Evolutionary conservation across 2,113 vertebrate genomes (phyloP).

Genomic region (Rhynchomys soricoides): DNA sequence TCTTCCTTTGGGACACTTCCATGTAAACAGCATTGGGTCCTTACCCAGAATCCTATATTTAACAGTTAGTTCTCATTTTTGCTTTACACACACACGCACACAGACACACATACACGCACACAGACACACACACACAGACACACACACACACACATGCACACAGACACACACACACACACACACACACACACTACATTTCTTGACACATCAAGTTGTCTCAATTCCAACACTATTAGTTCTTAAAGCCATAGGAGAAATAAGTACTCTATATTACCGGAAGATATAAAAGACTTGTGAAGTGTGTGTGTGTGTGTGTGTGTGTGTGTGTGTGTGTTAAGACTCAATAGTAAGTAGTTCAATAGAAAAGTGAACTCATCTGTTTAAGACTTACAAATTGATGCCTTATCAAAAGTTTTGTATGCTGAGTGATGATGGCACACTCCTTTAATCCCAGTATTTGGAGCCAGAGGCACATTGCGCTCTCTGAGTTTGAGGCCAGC

Average conservation of each 20-base stretch:
- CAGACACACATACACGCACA: background rate
- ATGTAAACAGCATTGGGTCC: background rate
- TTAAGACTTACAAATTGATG: background rate
- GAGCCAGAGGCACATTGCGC: background rate
- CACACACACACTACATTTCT: background rate
- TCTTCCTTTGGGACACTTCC: background rate
- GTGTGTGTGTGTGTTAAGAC: background rate
- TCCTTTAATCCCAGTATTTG: background rate
- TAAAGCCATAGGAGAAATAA: background rate
- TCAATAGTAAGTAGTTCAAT: background rate
- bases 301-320: background rate
- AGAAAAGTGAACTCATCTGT: background rate
- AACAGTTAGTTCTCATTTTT: background rate
- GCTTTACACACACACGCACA: background rate
- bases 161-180: background rate
- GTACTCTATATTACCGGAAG: background rate
- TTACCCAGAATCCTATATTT: background rate
- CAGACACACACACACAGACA: background rate
- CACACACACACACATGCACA: accelerated
- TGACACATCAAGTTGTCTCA: background rate
- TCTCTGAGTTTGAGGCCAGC: background rate
- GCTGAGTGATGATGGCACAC: background rate
- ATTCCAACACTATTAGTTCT: background rate
- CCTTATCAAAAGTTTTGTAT: background rate
- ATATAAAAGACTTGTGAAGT: background rate